phyloP scores from a whole-genome alignment of 2,113 vertebrate genomes.

The Brachirus orientalis region DNA sequence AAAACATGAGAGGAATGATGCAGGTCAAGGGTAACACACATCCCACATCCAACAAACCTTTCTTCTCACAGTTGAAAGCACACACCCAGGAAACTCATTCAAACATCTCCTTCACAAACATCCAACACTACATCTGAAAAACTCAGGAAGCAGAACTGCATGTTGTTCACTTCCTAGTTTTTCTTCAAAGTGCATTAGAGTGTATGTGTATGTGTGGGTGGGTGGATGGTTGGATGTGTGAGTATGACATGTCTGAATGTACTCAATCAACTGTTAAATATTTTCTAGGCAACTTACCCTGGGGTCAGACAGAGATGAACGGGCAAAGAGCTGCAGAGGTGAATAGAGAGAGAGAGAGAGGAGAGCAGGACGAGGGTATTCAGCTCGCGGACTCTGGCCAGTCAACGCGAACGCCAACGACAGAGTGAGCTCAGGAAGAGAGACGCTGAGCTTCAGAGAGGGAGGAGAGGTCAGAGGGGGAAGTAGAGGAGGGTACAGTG shows the following conservation, averaged over 20 bases:
- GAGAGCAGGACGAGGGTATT: constrained; percentile 44
- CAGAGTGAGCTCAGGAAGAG: constrained; percentile 77
- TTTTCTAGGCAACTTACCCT: constrained; percentile 78
- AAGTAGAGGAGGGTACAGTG: constrained; percentile 61
- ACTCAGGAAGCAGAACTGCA: not conserved
- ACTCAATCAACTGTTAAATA: constrained; percentile 65
- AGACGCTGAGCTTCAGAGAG: constrained; percentile 46
- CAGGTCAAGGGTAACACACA: constrained; percentile 29
- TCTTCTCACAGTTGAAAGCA: not conserved
- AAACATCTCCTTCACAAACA: constrained; percentile 18
- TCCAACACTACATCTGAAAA: not conserved
- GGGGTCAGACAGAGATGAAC: constrained; percentile 56
- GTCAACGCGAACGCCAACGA: constrained; percentile 88
- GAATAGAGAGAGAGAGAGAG: not conserved
- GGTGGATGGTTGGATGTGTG: constrained; percentile 14
- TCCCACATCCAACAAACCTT: not conserved
- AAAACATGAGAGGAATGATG: constrained; percentile 52
- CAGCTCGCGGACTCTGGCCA: constrained; percentile 91
- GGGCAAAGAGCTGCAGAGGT: constrained; percentile 29
- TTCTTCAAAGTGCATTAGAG: constrained; percentile 26
- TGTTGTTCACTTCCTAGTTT: constrained; percentile 20
- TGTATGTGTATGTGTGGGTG: constrained; percentile 10
- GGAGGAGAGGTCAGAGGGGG: constrained; percentile 59
- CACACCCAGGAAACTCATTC: constrained; percentile 23
- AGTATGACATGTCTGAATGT: constrained; percentile 41